Evolutionary conservation across 2,888 invertebrate species (phyloP).

Genomic region (Copidosoma aretas): DNA sequence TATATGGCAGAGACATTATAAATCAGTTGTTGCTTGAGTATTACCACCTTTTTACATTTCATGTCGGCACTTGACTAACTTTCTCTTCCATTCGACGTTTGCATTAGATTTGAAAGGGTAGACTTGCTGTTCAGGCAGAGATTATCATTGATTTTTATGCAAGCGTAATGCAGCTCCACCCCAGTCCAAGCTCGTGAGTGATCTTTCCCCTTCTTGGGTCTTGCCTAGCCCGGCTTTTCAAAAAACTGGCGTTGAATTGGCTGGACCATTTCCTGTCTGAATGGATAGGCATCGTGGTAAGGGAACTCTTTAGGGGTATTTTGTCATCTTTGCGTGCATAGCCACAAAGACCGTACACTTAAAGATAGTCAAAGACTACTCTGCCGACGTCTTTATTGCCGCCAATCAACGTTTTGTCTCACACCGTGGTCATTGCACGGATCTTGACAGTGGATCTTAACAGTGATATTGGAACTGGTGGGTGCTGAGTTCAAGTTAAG

Average conservation of each 20-base stretch:
- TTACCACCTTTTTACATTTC: constrained; percentile 20
- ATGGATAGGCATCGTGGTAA: constrained; percentile 28
- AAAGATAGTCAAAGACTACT: constrained; percentile 41
- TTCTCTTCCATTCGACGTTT: constrained; percentile 35
- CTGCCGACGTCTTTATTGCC: constrained; percentile 42
- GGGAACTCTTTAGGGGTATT: constrained; percentile 40
- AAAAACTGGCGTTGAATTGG: constrained; percentile 34
- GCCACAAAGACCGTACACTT: constrained; percentile 45
- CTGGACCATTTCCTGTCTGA: constrained; percentile 47
- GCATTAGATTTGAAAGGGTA: constrained; percentile 50
- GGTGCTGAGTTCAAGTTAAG: constrained; percentile 39
- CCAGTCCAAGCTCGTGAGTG: constrained; percentile 47
- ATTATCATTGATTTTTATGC: constrained; percentile 51
- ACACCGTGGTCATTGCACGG: constrained; percentile 41
- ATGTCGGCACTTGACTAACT: constrained; percentile 43
- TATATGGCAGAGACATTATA: not conserved
- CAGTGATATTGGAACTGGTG: constrained; percentile 45
- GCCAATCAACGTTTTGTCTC: constrained; percentile 42
- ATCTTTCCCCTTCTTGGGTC: constrained; percentile 51
- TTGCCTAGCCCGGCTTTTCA: constrained; percentile 42
- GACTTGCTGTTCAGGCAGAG: constrained; percentile 40
- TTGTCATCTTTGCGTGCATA: constrained; percentile 47
- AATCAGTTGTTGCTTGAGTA: not conserved
- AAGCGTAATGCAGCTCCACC: constrained; percentile 40
- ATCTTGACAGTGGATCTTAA: constrained; percentile 46